These are phyloP conservation scores for Xylota sylvarum DNA, from an alignment of 2,888 invertebrate genomes.

Conservation along the genomic window DNA sequence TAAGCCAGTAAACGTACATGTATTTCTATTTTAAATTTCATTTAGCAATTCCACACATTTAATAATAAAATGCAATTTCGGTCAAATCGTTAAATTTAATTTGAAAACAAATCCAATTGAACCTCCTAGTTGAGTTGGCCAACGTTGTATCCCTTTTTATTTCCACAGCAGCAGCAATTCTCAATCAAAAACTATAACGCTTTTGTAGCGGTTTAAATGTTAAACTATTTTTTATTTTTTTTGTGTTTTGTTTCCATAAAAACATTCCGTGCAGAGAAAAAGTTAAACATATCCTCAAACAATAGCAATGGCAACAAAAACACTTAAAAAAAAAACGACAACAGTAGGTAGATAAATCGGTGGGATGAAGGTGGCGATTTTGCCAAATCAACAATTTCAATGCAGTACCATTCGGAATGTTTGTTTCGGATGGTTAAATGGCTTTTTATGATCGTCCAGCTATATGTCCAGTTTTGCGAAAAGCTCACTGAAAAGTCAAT, in stretches of 20 bases:
- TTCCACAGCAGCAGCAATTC: constrained; percentile 20
- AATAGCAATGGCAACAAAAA: constrained; percentile 50
- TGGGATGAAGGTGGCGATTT: constrained; percentile 47
- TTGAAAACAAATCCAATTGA: constrained; percentile 72
- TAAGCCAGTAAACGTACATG: constrained; percentile 1
- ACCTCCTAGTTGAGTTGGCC: background rate
- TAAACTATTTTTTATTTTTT: constrained; percentile 14
- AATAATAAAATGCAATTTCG: constrained; percentile 68
- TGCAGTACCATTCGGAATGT: constrained; percentile 42
- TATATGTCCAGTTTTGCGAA: constrained; percentile 16
- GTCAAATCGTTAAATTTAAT: constrained; percentile 73
- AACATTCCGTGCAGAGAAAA: constrained; percentile 18
- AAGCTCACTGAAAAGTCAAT: constrained; percentile 10
- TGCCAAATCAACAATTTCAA: constrained; percentile 68
- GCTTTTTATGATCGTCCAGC: constrained; percentile 54
- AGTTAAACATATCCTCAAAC: constrained; percentile 65
- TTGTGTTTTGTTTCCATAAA: background rate
- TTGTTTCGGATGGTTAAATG: constrained; percentile 48
- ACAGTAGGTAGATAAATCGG: constrained; percentile 17
- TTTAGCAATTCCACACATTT: constrained; percentile 48
- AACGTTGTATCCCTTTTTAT: constrained; percentile 7
- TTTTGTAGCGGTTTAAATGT: constrained; percentile 63
- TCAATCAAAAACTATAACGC: constrained; percentile 61
- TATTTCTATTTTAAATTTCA: constrained; percentile 48
- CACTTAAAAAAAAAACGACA: constrained; percentile 14